Evolutionary conservation across 2,888 invertebrate genomes (phyloP).

Genomic region (Catocala fraxini): DNA sequence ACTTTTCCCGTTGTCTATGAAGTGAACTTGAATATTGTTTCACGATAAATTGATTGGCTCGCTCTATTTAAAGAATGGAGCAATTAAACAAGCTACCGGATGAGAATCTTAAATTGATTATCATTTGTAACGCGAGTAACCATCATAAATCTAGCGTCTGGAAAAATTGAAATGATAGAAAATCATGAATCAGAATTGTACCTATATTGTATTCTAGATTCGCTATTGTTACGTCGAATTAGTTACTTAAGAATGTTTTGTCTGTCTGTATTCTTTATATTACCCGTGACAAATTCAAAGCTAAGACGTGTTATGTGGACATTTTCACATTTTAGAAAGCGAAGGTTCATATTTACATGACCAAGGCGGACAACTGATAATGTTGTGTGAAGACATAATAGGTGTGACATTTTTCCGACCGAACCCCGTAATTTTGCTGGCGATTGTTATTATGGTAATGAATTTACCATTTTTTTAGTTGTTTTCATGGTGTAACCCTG

Average conservation of each 20-base stretch:
- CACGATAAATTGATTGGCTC: conserved; percentile 54
- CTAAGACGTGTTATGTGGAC: conserved; percentile 57
- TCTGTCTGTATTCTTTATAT: conserved; percentile 46
- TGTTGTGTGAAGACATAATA: conserved; percentile 53
- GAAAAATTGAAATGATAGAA: conserved; percentile 42
- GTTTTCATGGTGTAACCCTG: conserved; percentile 9
- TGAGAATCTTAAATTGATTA: conserved; percentile 60
- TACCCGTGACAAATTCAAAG: conserved; percentile 66
- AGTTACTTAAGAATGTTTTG: conserved; percentile 50
- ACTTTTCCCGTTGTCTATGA: conserved; percentile 22
- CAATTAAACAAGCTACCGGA: conserved; percentile 66
- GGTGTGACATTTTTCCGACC: conserved; percentile 67
- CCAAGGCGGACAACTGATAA: conserved; percentile 62
- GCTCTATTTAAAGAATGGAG: conserved; percentile 70
- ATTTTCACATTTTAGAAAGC: conserved; percentile 85
- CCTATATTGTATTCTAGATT: conserved; percentile 47
- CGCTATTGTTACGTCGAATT: conserved; percentile 60
- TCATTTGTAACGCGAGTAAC: conserved; percentile 42
- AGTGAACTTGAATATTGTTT: conserved; percentile 56
- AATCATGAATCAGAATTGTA: conserved; percentile 34
- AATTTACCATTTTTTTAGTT: conserved; percentile 12
- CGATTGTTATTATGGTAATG: conserved; percentile 27
- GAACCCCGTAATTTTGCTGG: conserved; percentile 46
- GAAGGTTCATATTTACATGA: conserved; percentile 81
- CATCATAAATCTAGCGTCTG: conserved; percentile 34